A percentile compares a stretch with the other conserved stretches of the same genome.
Evolutionary conservation across 2,888 invertebrate genomes (phyloP).

Genomic region (Melanostoma mellinum): DNA sequence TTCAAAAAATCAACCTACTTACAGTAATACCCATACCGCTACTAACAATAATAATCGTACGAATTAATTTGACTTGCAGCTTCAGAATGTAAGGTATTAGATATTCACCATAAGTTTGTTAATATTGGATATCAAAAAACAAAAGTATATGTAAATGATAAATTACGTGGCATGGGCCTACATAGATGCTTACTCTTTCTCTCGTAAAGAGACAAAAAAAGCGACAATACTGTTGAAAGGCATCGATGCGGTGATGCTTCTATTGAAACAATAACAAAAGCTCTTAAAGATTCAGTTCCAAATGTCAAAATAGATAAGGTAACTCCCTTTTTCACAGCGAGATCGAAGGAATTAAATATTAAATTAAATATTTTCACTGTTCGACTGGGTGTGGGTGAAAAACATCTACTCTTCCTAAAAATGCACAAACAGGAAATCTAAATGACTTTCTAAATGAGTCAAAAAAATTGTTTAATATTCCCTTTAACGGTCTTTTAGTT

Average conservation of each 20-base stretch:
- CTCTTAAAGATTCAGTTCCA: background rate
- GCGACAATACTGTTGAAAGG: background rate
- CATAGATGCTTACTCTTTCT: constrained; percentile 5
- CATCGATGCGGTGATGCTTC: constrained; percentile 7
- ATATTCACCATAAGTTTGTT: constrained; percentile 16
- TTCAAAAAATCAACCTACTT: background rate
- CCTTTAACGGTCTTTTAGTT: constrained; percentile 5
- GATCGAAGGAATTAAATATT: background rate
- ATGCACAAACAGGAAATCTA: constrained; percentile 6
- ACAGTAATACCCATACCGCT: background rate
- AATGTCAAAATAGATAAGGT: constrained; percentile 1
- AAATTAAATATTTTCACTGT: constrained; percentile 4
- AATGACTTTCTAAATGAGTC: constrained; percentile 11
- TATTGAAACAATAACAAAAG: background rate
- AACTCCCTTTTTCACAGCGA: background rate
- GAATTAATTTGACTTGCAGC: constrained; percentile 23
- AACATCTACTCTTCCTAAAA: background rate
- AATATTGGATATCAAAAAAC: constrained; percentile 15
- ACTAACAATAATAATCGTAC: background rate
- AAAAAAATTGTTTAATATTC: constrained; percentile 13
- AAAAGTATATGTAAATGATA: constrained; percentile 5
- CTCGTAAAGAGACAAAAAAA: constrained; percentile 9
- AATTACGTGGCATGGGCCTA: background rate
- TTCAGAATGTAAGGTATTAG: constrained; percentile 1
- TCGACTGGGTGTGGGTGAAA: background rate